Percentiles rank a stretch among this genome's conserved stretches.
phyloP scores from a whole-genome alignment of 2,113 vertebrate species.

The Pseudorasbora parva region DNA sequence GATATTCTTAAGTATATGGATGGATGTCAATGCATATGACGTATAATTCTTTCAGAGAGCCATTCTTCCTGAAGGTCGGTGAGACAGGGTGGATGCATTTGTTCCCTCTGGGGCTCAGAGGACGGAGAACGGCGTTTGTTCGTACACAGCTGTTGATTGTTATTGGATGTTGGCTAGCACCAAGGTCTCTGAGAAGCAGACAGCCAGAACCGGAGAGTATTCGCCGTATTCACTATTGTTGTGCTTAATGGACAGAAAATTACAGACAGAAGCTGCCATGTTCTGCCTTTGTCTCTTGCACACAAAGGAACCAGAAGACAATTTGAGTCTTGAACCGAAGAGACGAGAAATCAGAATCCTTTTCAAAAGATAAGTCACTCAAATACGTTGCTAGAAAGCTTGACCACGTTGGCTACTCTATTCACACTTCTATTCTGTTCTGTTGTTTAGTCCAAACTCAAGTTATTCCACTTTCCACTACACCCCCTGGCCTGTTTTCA shows the following conservation, averaged over 20 bases:
- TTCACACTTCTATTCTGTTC: not conserved
- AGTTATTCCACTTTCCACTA: not conserved
- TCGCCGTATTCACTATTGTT: conserved; percentile 59
- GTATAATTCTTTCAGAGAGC: conserved; percentile 51
- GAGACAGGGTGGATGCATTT: conserved; percentile 38
- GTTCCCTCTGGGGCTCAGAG: conserved; percentile 32
- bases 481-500: not conserved
- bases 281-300: conserved; percentile 46
- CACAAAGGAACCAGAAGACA: conserved; percentile 43
- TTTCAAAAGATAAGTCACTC: conserved; percentile 9
- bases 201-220: conserved; percentile 44
- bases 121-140: conserved; percentile 47
- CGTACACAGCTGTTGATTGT: conserved; percentile 55
- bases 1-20: conserved; percentile 41
- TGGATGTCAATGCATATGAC: conserved; percentile 50
- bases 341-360: conserved; percentile 31
- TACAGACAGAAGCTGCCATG: conserved; percentile 49
- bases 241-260: conserved; percentile 56
- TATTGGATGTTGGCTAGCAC: conserved; percentile 52
- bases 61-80: conserved; percentile 60
- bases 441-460: not conserved
- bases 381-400: not conserved
- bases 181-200: conserved; percentile 58
- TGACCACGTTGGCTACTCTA: not conserved
- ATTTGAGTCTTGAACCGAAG: conserved; percentile 25